Base-by-base conservation (phyloP, 2,888 invertebrate species). In the Saturnia pavonia region DNA sequence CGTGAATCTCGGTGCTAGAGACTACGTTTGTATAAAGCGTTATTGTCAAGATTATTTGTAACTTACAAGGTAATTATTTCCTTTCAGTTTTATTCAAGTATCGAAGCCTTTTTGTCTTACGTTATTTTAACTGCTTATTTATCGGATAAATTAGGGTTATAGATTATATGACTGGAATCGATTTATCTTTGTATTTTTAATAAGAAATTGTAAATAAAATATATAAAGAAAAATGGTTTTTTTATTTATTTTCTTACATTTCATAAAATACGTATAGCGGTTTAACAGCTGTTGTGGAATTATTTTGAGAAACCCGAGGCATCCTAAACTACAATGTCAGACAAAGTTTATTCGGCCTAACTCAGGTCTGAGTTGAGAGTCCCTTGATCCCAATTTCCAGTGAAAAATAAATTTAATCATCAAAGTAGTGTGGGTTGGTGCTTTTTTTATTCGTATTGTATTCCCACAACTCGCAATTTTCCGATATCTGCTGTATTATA, bases 201-300 rank as follows among this genome's bases (percentile, higher is more conserved):
- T 60, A 60, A 27, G 14, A 60, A 60, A 25, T 60, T 60, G 57
- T 60, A 60, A 60, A 60, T 60, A 60, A 60, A 60, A 60, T 27
- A 14, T 60, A 60, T 4, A 60, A 60, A 0, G 12, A 60, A 60
- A 27, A 1, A 27, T 27, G 14, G 4, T 14, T 25, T 0, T 27
- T 27, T 60, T 27, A 60, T 27, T 60, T 60, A 54, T 11, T 11
- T 11, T 9, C 1, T 22, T 22, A 22, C 11, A 7, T 54, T 1
- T 54, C 27, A 4, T 60, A 60, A 60, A 60, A 60, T 60, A 27
- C 57, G 27, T 60, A 6, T 25, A 60, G 27, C 14, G 8, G 25
- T 4, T 60, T 25, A 27, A 25, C 12, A 57, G 25, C 12, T 11
- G 57, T 12, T 57, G 12, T 57, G 8, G 3, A 60, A 27, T 12